A percentile compares a stretch with the other conserved stretches of the same genome.
Conservation (phyloP, 2,797 vertebrate genomes). For the Taeniopygia guttata region DNA sequence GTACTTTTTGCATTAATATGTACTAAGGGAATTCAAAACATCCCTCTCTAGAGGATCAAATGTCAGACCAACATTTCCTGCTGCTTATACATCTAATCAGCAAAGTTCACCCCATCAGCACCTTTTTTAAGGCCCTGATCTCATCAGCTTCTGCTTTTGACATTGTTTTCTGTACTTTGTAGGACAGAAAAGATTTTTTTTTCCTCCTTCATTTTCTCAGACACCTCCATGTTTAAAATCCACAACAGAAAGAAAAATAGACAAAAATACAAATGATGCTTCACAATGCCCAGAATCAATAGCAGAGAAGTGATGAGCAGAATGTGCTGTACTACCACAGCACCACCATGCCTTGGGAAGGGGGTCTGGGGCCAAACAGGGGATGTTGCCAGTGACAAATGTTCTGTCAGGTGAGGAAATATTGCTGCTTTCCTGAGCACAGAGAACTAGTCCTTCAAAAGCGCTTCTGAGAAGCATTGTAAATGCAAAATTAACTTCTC, state of each 20-base stretch:
- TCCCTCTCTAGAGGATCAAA: conserved; percentile 55
- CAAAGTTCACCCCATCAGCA: conserved; percentile 59
- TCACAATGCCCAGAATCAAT: background rate
- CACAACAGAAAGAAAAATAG: background rate
- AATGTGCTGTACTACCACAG: background rate
- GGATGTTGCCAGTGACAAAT: background rate
- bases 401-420: background rate
- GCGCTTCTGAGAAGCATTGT: background rate
- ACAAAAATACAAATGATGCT: background rate
- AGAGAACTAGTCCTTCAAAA: background rate
- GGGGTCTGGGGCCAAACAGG: background rate
- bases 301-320: background rate
- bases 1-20: conserved; percentile 51
- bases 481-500: conserved; percentile 7
- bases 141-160: conserved; percentile 18
- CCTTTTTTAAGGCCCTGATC: conserved; percentile 40
- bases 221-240: background rate
- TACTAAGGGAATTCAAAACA: conserved; percentile 56
- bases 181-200: background rate
- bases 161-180: background rate
- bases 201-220: background rate
- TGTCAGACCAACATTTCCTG: conserved; percentile 50
- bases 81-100: conserved; percentile 55
- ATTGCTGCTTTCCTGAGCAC: background rate
- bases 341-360: background rate